A percentile compares a stretch with the other conserved stretches of the same genome.
Evolutionary conservation across 2,888 invertebrate species (phyloP).

Genomic region (Pachymerium ferrugineum): DNA sequence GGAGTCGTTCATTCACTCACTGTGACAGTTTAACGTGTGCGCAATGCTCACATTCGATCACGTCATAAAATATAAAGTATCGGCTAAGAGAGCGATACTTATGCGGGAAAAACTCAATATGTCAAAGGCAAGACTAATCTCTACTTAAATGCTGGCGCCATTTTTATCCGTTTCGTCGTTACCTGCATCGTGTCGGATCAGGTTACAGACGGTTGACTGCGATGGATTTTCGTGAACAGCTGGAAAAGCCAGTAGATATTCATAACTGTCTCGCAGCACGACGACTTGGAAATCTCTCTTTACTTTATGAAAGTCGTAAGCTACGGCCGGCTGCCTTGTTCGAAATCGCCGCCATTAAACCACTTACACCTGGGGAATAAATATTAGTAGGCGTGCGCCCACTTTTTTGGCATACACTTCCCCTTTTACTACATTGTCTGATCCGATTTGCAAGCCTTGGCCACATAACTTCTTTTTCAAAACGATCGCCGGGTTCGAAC

Average conservation of each 20-base stretch:
- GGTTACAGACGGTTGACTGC: constrained; percentile 10
- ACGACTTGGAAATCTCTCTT: constrained; percentile 21
- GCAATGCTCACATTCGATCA: background rate
- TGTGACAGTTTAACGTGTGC: too few species aligned
- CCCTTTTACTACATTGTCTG: background rate
- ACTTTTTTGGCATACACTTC: background rate
- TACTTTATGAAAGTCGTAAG: constrained; percentile 21
- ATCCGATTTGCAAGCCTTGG: constrained; percentile 7
- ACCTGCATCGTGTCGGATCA: background rate
- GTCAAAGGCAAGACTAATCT: background rate
- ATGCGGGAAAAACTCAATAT: background rate
- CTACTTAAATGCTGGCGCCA: background rate
- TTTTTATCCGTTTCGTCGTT: constrained; percentile 10
- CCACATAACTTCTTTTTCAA: background rate
- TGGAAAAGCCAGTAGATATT: constrained; percentile 18
- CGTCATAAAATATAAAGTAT: background rate
- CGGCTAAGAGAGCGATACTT: too few species aligned
- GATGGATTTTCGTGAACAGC: constrained; percentile 15
- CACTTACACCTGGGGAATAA: constrained; percentile 21
- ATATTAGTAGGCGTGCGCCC: background rate
- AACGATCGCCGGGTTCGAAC: background rate
- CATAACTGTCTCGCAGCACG: constrained; percentile 18
- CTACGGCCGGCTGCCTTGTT: constrained; percentile 18
- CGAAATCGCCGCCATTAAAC: constrained; percentile 18
- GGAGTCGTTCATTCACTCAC: too few species aligned